Base-by-base conservation (phyloP, 2,888 invertebrate genomes). In the Germaria angustata region DNA sequence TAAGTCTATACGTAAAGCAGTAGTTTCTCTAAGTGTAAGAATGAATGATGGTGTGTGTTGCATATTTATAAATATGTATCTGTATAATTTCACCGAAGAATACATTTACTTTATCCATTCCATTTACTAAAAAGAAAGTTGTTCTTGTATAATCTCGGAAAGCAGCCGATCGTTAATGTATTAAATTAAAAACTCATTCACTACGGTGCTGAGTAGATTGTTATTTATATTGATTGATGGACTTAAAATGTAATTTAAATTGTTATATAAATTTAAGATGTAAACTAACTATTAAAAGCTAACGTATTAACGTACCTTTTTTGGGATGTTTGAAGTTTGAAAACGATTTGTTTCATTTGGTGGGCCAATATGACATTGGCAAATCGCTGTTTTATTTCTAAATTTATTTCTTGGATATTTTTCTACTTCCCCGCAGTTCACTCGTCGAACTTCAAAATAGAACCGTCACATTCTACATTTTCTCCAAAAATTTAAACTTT, bases 141-240 rank as follows among this genome's bases (percentile, higher is more conserved):
- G 9, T 36, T 9, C 34, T 36, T 36, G 9, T 15, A 28, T 9
- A 20, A 51, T 61, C 49, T 68, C 13, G 9, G 17, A 76, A 65
- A 57, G 46, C 53, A 68, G 36, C 22, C 36, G 34, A 53, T 44
- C 41, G 11, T 34, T 66, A 72, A 69, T 75, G 63, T 73, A 79
- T 78, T 71, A 71, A 75, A 78, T 75, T 77, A 78, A 79, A 79
- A 71, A 78, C 57, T 73, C 55, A 55, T 72, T 72, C 22, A 17
- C 46, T 46, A 4, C 15, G 39, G 41, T 61, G 17, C 24, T 53
- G 51, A 17, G 17, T 13, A 41, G 8, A 20, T 57, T 46, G 28
- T 53, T 36, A 36, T 41, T 65, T 44, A 53, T 41, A 55, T 41
- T 68, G 53, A 68, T 53, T 68, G 24, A 68, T 53, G 68, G 22